Evolutionary conservation across 2,113 vertebrate species (phyloP).

Genomic region (Melanerpes aurifrons): DNA sequence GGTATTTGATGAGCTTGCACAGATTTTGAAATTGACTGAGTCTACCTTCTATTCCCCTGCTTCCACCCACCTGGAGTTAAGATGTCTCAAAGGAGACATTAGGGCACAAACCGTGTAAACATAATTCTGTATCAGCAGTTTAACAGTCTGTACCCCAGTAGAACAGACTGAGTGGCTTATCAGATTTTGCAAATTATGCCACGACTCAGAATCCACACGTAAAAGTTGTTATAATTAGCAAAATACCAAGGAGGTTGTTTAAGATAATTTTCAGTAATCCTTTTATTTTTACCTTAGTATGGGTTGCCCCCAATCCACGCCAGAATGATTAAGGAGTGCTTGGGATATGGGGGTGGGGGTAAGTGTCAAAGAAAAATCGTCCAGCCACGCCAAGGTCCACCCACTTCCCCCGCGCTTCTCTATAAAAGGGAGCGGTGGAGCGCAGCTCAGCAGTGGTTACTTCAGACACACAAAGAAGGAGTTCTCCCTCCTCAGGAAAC

Average conservation of each 20-base stretch:
- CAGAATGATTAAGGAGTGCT: slow-evolving; percentile 11
- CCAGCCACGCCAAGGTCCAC: slow-evolving; percentile 37
- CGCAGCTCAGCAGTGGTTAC: slow-evolving; percentile 78
- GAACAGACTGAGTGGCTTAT: background rate
- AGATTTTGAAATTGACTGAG: background rate
- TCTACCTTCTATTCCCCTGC: background rate
- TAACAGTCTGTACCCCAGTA: background rate
- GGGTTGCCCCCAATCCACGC: background rate
- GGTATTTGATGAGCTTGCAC: background rate
- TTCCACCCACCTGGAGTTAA: background rate
- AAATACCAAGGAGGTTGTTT: background rate
- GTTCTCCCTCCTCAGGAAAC: slow-evolving; percentile 69
- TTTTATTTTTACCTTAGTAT: background rate
- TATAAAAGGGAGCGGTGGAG: slow-evolving; percentile 81
- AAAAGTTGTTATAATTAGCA: slow-evolving; percentile 8
- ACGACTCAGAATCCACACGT: background rate
- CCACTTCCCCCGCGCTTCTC: slow-evolving; percentile 76
- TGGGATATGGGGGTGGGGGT: slow-evolving; percentile 17
- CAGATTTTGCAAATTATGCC: slow-evolving; percentile 13
- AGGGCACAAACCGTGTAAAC: background rate
- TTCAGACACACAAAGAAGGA: slow-evolving; percentile 79
- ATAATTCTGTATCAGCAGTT: background rate
- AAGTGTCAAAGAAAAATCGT: slow-evolving; percentile 30
- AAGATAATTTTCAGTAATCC: slow-evolving; percentile 5
- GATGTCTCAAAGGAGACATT: background rate